Conservation (phyloP, 2,113 vertebrate genomes). For the Xyrauchen texanus region DNA sequence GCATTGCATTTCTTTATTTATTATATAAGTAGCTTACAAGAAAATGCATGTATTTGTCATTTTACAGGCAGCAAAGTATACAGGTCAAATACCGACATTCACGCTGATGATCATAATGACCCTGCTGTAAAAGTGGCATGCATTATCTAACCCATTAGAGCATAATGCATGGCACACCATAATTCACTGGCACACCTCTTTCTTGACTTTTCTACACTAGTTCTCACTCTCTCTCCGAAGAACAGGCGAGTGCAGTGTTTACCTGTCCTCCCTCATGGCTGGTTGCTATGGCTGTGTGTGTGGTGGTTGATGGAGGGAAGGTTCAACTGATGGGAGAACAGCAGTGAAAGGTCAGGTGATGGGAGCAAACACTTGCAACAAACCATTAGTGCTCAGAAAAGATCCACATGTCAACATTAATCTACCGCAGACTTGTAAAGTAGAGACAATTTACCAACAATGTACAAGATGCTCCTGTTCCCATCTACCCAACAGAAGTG, state of each 20-base stretch:
- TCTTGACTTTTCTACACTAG: constrained; percentile 1
- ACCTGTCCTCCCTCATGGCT: constrained; percentile 26
- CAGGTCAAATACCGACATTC: too few relatives aligned
- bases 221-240: background rate
- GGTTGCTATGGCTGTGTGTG: constrained; percentile 48
- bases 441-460: constrained; percentile 38
- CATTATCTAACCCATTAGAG: background rate
- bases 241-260: constrained; percentile 38
- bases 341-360: constrained; percentile 49
- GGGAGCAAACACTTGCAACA: constrained; percentile 34
- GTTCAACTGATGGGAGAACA: constrained; percentile 15
- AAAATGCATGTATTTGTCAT: too few relatives aligned
- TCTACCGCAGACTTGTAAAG: constrained; percentile 41
- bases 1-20: too few relatives aligned
- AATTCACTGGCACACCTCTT: background rate
- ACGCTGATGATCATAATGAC: too few relatives aligned
- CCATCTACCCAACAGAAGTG: background rate
- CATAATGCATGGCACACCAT: too few relatives aligned
- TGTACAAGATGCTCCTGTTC: constrained; percentile 47
- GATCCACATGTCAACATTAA: constrained; percentile 49
- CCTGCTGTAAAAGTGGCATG: too few relatives aligned
- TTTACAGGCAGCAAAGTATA: too few relatives aligned
- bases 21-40: too few relatives aligned
- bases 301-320: constrained; percentile 26
- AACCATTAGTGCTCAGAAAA: constrained; percentile 48